Base-by-base conservation (phyloP, 2,888 invertebrate species). In the Euplagia quadripunctaria region DNA sequence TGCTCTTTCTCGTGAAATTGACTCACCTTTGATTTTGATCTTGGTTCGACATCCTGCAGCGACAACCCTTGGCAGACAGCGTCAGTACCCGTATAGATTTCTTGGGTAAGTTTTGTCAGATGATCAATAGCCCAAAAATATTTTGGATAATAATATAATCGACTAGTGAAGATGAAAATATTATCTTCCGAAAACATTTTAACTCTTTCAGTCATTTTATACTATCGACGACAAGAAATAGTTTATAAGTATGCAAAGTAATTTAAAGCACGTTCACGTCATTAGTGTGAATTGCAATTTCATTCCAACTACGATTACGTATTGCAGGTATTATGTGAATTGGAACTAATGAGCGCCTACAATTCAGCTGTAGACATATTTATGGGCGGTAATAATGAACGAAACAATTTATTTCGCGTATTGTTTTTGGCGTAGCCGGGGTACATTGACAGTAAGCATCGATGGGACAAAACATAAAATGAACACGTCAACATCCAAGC, bases 311-410 rank as follows among this genome's bases (percentile, higher is more conserved):
- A 8, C 17, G 12, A 9, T 8, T 17, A 5, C 43, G 43, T 5
- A n/a, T 43, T 42, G 43, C 17, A 11, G 17, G 63, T 20, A 17
- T 17, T 42, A 64, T 42, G 64, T 67, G 41, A 51, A 67, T 49
- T 20, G 5, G 14, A 61, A 61, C 5, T 69, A 46, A 69, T 11
- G 43, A 9, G 46, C 20, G 68, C 31, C 43, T 16, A 69, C 31
- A 61, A 46, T 61, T 69, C 68, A 69, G 61, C 5, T 61, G 61
- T 61, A 42, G 68, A 61, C 68, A 69, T 20, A n/a, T 69, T 69
- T 61, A 69, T 69, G 68, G 58, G 20, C 58, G 43, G 16, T 16
- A 31, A 31, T 31, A 31, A 12, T 61, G 31, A 61, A 14, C 41
- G 58, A 52, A 46, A 46, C 31, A 43, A 61, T 58, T 52, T 17